A percentile compares a stretch with the other conserved stretches of the same genome.
Evolutionary conservation across 2,888 invertebrate species (phyloP).

Genomic region (Stenchaetothrips biformis): DNA sequence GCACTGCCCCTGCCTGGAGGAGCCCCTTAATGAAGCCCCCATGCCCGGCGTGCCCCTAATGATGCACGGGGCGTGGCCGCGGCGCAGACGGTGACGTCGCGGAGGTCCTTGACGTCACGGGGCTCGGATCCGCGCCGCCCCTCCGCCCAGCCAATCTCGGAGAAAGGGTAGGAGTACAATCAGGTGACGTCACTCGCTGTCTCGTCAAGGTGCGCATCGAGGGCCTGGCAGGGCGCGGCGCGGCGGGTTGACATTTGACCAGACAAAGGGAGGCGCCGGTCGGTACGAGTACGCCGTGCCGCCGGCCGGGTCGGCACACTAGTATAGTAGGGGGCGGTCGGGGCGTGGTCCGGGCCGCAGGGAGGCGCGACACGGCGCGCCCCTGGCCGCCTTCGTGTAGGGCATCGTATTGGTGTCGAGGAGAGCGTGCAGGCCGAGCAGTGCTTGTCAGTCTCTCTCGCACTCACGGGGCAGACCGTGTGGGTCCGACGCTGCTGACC

Average conservation of each 20-base stretch:
- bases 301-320: neutral
- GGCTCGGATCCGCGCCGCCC: neutral
- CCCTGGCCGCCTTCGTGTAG: no score
- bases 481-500: no score
- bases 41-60: neutral
- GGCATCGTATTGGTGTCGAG: no score
- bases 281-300: no score
- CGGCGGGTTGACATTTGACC: neutral
- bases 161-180: conserved; percentile 18
- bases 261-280: neutral
- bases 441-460: no score
- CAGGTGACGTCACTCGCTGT: conserved; percentile 15
- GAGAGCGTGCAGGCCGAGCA: no score
- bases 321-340: neutral
- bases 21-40: conserved; percentile 10
- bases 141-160: neutral
- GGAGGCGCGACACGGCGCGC: neutral
- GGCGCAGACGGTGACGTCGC: neutral
- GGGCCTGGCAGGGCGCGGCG: neutral
- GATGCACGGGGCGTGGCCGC: neutral
- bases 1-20: neutral
- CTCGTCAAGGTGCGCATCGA: neutral
- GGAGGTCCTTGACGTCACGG: conserved; percentile 13
- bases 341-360: neutral
- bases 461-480: no score